Percentiles rank a stretch among this genome's conserved stretches.
Conservation (phyloP, 2,113 vertebrate genomes). For the Rafetus swinhoei region DNA sequence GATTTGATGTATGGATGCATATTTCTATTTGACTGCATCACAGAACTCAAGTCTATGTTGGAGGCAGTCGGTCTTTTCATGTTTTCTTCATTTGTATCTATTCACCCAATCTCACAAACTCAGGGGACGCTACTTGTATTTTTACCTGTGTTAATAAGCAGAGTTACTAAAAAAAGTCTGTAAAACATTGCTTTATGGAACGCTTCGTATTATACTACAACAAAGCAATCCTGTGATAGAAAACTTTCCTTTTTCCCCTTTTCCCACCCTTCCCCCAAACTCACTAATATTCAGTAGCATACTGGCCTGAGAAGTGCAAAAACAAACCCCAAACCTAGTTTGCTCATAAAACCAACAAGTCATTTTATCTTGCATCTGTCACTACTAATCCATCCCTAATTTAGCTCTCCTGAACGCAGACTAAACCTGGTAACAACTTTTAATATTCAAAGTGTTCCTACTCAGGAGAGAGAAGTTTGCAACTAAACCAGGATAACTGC, state of each 20-base stretch:
- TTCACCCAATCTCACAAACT: background rate
- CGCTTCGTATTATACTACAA: background rate
- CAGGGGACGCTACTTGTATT: background rate
- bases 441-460: background rate
- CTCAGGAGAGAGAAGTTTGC: background rate
- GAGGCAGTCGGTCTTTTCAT: background rate
- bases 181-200: background rate
- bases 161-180: background rate
- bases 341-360: background rate
- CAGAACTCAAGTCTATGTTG: background rate
- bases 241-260: background rate
- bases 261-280: background rate
- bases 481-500: background rate
- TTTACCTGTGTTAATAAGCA: background rate
- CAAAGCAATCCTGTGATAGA: background rate
- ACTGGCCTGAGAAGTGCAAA: background rate
- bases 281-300: fast-evolving
- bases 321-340: background rate
- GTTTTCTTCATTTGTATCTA: background rate
- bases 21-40: conserved; percentile 19
- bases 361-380: background rate
- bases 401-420: background rate
- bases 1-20: background rate
- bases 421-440: background rate
- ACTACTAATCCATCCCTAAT: background rate